Conservation (phyloP, 2,888 invertebrate genomes). For the Megaustenia siamemsis region DNA sequence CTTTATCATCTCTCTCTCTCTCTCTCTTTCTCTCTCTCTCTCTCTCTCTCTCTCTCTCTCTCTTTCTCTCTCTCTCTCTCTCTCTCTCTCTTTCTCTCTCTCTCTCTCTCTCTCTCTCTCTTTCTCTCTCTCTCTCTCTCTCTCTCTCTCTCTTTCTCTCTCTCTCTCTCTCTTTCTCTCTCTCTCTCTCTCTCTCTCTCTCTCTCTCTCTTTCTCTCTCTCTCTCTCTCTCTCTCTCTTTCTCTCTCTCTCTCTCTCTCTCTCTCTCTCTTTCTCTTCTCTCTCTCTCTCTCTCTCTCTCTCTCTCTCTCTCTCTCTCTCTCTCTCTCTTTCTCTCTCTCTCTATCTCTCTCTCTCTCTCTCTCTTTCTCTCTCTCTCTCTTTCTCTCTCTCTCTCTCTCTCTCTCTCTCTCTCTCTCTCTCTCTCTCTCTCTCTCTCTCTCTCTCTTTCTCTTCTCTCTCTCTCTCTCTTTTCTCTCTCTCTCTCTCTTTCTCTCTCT, state of each 20-base stretch:
- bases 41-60: no score
- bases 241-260: neutral
- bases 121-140: neutral
- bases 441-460: neutral
- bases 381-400: conserved; percentile 19
- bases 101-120: neutral
- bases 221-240: neutral
- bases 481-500: neutral
- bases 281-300: neutral
- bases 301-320: conserved; percentile 13
- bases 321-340: no score
- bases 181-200: neutral
- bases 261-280: no score
- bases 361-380: conserved; percentile 45
- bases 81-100: neutral
- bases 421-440: neutral
- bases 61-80: neutral
- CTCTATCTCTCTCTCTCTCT: conserved; percentile 44
- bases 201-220: neutral
- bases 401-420: conserved; percentile 36
- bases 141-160: neutral
- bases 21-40: neutral
- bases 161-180: no score
- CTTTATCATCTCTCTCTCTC: neutral
- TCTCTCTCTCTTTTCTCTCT: neutral